These are phyloP conservation scores for Diploptera punctata DNA, from an alignment of 2,888 invertebrate species.

Conservation along the genomic window DNA sequence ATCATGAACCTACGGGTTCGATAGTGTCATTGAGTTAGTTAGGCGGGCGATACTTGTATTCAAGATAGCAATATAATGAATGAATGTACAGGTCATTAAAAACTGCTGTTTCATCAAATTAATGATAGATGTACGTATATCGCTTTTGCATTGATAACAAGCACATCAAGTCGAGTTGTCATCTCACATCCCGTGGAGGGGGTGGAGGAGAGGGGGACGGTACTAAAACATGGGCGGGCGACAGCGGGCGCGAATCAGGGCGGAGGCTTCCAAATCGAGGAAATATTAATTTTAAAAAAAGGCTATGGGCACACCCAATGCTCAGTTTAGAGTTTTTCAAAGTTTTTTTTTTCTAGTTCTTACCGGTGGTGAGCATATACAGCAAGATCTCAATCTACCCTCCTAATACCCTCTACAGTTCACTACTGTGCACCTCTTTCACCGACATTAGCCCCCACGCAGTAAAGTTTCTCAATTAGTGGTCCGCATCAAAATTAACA, in stretches of 20 bases:
- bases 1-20: too few species aligned
- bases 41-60: too few species aligned
- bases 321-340: slow-evolving; percentile 11
- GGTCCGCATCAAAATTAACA: too few species aligned
- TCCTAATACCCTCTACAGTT: background rate
- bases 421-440: slow-evolving; percentile 19
- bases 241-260: slow-evolving; percentile 31
- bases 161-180: slow-evolving; percentile 10
- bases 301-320: slow-evolving; percentile 11
- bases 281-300: slow-evolving; percentile 30
- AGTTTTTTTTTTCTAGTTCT: slow-evolving; percentile 19
- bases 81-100: too few species aligned
- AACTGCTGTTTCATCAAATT: too few species aligned
- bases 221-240: slow-evolving; percentile 10
- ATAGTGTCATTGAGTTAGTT: too few species aligned
- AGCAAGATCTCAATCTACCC: slow-evolving; percentile 19
- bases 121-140: too few species aligned
- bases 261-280: slow-evolving; percentile 20
- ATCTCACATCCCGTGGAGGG: background rate
- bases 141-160: too few species aligned
- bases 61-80: too few species aligned
- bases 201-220: background rate
- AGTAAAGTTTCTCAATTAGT: background rate
- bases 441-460: background rate
- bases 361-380: slow-evolving; percentile 18